Evolutionary conservation across 1,140 invertebrate genomes (phyloP), one percentile per base, ranked within the genome.

Genomic region (Dreissena polymorpha): DNA sequence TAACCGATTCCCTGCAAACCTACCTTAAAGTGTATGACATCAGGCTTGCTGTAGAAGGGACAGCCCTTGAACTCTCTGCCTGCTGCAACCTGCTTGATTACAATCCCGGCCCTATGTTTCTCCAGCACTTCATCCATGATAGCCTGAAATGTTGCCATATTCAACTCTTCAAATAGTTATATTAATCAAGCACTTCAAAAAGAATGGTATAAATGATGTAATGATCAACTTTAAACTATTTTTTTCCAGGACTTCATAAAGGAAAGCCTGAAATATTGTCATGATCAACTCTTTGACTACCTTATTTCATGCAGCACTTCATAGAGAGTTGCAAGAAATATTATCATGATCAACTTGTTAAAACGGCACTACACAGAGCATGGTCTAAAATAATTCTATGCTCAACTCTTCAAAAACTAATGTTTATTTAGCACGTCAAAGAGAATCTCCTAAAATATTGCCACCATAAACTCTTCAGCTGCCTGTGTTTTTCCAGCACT

Each of bases 21-120:
- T 82, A 93, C 92, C 91, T 93, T 93, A 76, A 93, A 93, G 73
- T 93, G 91, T 25, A 93, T 91, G 39, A 92, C 87, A 85, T 90
- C 89, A 23, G 93, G 93, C 74, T 93, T 93, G 84, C 92, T 93
- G 83, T 92, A 91, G 83, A 93, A 93, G 12, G 92, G 87, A 83
- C 88, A 87, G 12, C 92, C 92, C n/a, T 88, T 84, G 79, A 93
- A 93, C 82, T 92, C 91, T 65, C 86, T 65, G 0, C 92, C 92
- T 57, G 88, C 92, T 21, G 90, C 92, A 50, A 93, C 88, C 81
- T 93, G 92, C 55, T 91, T 91, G 10, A 88, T 85, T 25, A 93
- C 87, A 23, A 93, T 92, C 51, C 89, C 90, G 16, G 91, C 86
- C 60, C 91, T 83, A 27, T 91, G 89, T 85, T 91, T 91, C 29